phyloP scores from a whole-genome alignment of 2,888 invertebrate species.

The Peribatodes rhomboidaria region DNA sequence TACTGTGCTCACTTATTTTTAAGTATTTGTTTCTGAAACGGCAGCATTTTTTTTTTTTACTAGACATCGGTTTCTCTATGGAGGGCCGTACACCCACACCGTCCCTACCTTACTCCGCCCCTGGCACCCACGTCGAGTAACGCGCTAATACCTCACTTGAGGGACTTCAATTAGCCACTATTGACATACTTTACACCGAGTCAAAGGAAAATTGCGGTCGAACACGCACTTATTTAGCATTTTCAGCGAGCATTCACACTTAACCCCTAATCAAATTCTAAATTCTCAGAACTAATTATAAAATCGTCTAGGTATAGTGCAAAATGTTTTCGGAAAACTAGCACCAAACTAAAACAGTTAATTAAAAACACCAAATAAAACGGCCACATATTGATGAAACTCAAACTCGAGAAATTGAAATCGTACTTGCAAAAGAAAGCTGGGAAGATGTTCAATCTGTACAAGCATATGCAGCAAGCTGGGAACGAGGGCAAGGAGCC shows the following conservation, averaged over 20 bases:
- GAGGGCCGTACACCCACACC: neutral
- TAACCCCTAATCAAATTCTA: neutral
- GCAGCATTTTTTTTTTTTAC: neutral
- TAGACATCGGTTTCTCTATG: neutral
- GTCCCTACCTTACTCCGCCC: neutral
- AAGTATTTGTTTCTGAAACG: neutral
- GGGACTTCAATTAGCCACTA: slow-evolving; percentile 78
- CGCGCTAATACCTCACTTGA: slow-evolving; percentile 70
- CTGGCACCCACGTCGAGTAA: slow-evolving; percentile 51
- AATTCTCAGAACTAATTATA: neutral
- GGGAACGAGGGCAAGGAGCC: slow-evolving; percentile 84
- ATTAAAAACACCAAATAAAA: neutral
- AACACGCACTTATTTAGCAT: slow-evolving; percentile 46
- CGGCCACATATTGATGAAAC: slow-evolving; percentile 59
- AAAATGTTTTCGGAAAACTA: neutral
- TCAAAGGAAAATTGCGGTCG: slow-evolving; percentile 54
- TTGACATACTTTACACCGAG: slow-evolving; percentile 70
- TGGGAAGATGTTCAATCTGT: slow-evolving; percentile 91
- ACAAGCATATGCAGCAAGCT: slow-evolving; percentile 88
- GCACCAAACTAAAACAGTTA: neutral
- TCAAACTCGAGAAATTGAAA: slow-evolving; percentile 57
- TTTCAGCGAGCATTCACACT: slow-evolving; percentile 29
- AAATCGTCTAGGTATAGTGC: slow-evolving; percentile 11
- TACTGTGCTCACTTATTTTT: neutral
- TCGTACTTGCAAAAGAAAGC: slow-evolving; percentile 54